Base-by-base conservation (phyloP, 2,797 vertebrate species). In the Melanotaenia boesemani region DNA sequence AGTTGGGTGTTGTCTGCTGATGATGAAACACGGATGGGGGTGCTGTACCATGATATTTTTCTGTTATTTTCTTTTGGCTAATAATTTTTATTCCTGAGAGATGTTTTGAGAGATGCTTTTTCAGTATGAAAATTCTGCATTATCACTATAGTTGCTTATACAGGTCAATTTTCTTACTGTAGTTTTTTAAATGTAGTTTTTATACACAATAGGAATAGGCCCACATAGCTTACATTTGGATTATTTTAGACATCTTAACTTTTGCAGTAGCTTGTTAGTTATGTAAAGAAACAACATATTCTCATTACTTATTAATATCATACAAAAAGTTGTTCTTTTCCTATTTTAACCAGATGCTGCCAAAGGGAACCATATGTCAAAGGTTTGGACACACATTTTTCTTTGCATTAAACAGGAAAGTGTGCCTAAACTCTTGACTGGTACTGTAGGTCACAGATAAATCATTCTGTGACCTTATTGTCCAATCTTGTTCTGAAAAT, bases 201-300 rank as follows among this genome's bases (percentile, higher is more conserved):
- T n/a, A 32, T 57, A n/a, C 34, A 18, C 24, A 58, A 60, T 63
- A 54, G 13, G 18, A 37, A 32, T 67, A n/a, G 34, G 24, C 30
- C 12, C 8, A 24, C 10, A 62, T 20, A 58, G 20, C 13, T 37
- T 22, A 34, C 26, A 67, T 78, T 55, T 24, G 55, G 22, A 50
- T 71, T 2, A 70, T 32, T 41, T 24, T 63, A 16, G 56, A 56
- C n/a, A 9, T 55, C 24, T 46, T 7, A 34, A 62, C 41, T 76
- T 59, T 59, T 41, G 22, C 46, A n/a, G 34, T 12, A 66, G 59
- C 67, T 26, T 60, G 26, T 44, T 32, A 72, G 44, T 50, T 54
- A 65, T 44, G 41, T 70, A 55, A 70, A 34, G 36, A 37, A 37
- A 10, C 32, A 34, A 3, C 36, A 36, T 36, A 8, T 9, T 6